phyloP scores from a whole-genome alignment of 2,797 vertebrate species.

The Hephaestus fuliginosus region DNA sequence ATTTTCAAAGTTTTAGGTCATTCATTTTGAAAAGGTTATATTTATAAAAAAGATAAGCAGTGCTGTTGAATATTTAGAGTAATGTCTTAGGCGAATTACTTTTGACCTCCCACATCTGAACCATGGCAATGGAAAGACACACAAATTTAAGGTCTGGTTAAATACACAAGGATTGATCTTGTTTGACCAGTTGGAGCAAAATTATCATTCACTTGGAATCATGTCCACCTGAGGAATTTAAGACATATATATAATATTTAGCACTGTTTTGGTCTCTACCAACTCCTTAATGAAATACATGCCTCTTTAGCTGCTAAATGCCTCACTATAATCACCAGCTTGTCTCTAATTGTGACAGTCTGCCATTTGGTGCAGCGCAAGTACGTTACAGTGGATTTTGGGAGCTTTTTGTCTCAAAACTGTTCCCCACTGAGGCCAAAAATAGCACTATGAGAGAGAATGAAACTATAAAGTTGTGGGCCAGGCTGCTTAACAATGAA shows the following conservation, averaged over 20 bases:
- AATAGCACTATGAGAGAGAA: not conserved
- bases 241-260: not conserved
- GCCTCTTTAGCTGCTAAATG: not conserved
- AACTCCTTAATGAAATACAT: not conserved
- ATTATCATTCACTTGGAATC: not conserved
- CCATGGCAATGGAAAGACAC: not conserved
- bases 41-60: constrained; percentile 8
- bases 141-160: not conserved
- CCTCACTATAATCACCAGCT: not conserved
- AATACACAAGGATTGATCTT: not conserved
- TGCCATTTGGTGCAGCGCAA: not conserved
- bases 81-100: not conserved
- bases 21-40: not conserved
- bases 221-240: not conserved
- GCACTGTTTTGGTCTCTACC: constrained; percentile 1
- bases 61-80: not conserved
- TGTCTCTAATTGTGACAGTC: not conserved
- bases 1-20: not conserved
- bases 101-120: not conserved
- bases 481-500: constrained; percentile 7
- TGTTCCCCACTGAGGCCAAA: not conserved
- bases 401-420: not conserved
- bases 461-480: not conserved
- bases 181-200: not conserved
- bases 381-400: not conserved